Base-by-base conservation (phyloP, 23 tunicate species). In the Halocynthia roretzi region DNA sequence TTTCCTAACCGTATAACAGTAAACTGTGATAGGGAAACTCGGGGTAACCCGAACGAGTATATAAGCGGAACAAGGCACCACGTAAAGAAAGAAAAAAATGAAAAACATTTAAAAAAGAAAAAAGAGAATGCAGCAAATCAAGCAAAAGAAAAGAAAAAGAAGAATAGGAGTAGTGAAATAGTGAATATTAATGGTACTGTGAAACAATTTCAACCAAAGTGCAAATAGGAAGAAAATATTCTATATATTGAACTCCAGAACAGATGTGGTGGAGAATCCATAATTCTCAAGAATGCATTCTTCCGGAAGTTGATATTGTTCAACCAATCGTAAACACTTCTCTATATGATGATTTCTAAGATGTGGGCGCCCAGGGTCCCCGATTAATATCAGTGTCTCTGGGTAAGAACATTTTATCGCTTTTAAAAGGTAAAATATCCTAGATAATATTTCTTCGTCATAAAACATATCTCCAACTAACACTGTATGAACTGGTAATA, bases 381-480 rank as follows among this genome's bases (percentile, higher is more conserved):
- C 85, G 49, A 81, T 53, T 7, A 81, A 58, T 50, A 81, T 81
- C 5, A 12, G 57, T 5, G 55, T 51, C 31, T 58, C 70, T 6
- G 78, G 78, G 61, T 48, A 56, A 15, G 58, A n/a, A 9, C 20
- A 21, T n/a, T 52, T 51, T 5, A 67, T 68, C 8, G 62, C 0
- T 6, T 52, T 53, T 68, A 80, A 22, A 40, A 70, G 55, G 22
- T 48, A 6, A n/a, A 68, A 58, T 53, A 81, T n/a, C 57, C 67
- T 57, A 6, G 75, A 44, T 7, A 61, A 71, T 8, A 71, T 71
- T 19, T 56, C 55, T 61, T 81, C 85, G 60, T 81, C 85, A 61
- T 81, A 81, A 81, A 71, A 81, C 85, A 81, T 71, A 60, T 81
- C 85, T 1, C 85, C 85, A 20, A 81, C 14, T 8, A 71, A 56